Conservation (phyloP, 2,797 vertebrate genomes). For the Sebastes itinus region DNA sequence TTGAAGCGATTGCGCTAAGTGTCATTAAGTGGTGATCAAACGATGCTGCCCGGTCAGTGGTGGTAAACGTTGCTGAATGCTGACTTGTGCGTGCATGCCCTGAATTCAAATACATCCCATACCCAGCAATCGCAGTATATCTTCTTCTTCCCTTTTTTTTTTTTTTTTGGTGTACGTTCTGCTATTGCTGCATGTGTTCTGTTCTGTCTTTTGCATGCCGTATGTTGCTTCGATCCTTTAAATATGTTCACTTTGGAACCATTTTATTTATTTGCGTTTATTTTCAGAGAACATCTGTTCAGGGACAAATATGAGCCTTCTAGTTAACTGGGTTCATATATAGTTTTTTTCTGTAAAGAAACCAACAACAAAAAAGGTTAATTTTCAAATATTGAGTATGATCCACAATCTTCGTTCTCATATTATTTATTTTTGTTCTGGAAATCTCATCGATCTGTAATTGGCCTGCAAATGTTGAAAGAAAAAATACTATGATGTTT, state of each 20-base stretch:
- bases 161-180: neutral
- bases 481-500: neutral
- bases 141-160: neutral
- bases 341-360: neutral
- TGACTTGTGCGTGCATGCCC: conserved; percentile 25
- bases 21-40: conserved; percentile 81
- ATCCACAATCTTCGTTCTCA: neutral
- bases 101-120: conserved; percentile 36
- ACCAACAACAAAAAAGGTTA: neutral
- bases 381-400: neutral
- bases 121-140: neutral
- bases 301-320: neutral
- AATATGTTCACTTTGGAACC: neutral
- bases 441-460: neutral
- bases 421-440: neutral
- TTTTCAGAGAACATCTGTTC: neutral
- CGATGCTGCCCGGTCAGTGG: conserved; percentile 64
- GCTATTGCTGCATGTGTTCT: neutral
- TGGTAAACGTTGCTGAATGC: conserved; percentile 59
- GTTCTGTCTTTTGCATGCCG: neutral
- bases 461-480: neutral
- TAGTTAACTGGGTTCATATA: neutral
- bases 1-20: conserved; percentile 75
- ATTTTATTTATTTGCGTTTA: neutral
- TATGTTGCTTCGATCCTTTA: neutral